Base-by-base conservation (phyloP, 2,888 invertebrate genomes). In the Leptinotarsa juncta region DNA sequence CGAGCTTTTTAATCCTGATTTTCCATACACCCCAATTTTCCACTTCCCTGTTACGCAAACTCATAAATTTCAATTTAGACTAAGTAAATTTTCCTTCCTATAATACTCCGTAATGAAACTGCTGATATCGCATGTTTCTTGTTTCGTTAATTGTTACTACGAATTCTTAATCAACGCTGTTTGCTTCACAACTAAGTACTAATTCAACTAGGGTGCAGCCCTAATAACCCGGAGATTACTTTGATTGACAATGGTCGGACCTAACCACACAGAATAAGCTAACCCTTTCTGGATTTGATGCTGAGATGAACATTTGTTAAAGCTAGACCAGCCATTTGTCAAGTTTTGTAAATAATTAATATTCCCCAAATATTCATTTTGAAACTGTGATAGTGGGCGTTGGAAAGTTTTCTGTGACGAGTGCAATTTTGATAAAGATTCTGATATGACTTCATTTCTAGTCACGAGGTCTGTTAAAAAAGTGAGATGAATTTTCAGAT, bases 181-280 rank as follows among this genome's bases (percentile, higher is more conserved):
- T 57, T 20, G 57, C 57, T 20, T 0, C 57, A 20, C 14, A 55
- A 14, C 57, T 4, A 14, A 57, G 32, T 62, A 62, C 32, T 62
- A n/a, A 62, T 62, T 62, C 62, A 62, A 15, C 32, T 62, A 16
- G 62, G 62, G 16, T 15, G 32, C 32, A 16, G 16, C 26, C 32
- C 18, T 10, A 26, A 62, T 62, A 62, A 62, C 10, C 32, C 62
- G 26, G 32, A 26, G 32, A 62, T 32, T 62, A n/a, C n/a, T 23
- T 3, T n/a, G 5, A 57, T 18, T 23, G 57, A 57, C 26, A 18
- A 26, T 16, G 16, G 62, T 32, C 32, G 14, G 32, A 32, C 26
- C 62, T n/a, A 32, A 32, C 62, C 62, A 62, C 62, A 62, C 62
- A 32, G 26, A 62, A 32, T 62, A n/a, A 32, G n/a, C 62, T 26